phyloP scores from a whole-genome alignment of 2,797 vertebrate species.

The Aphelocoma californica region DNA sequence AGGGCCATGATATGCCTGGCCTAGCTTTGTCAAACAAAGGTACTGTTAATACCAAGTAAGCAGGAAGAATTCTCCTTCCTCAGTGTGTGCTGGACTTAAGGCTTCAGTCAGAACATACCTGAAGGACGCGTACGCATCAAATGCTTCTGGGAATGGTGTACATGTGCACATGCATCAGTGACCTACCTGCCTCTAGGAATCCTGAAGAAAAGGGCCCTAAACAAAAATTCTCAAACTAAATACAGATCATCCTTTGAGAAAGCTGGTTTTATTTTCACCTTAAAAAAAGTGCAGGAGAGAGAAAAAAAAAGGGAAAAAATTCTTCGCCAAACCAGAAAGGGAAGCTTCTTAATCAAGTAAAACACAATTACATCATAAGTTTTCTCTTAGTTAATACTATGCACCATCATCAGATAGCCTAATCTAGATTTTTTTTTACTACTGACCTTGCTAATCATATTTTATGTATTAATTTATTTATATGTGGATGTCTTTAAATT shows the following conservation, averaged over 20 bases:
- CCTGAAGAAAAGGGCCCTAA: not conserved
- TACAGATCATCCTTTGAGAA: not conserved
- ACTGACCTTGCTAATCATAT: not conserved
- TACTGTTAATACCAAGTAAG: not conserved
- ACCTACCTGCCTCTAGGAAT: not conserved
- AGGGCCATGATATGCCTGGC: not conserved
- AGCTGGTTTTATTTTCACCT: not conserved
- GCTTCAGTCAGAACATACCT: not conserved
- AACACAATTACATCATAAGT: not conserved
- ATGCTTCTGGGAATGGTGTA: not conserved
- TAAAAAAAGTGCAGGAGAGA: not conserved
- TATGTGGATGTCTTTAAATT: not conserved
- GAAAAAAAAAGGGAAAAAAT: not conserved
- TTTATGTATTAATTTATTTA: not conserved
- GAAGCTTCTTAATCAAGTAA: not conserved
- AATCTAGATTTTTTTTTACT: not conserved
- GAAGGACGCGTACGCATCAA: rapidly evolving
- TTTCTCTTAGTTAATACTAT: not conserved
- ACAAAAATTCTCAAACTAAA: not conserved
- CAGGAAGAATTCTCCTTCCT: not conserved
- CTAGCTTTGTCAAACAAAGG: not conserved
- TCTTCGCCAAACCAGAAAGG: not conserved
- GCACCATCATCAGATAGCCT: not conserved
- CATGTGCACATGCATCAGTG: not conserved
- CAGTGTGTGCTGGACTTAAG: not conserved